Base-by-base conservation (phyloP, 2,113 vertebrate genomes). In the Balaenoptera acutorostrata region DNA sequence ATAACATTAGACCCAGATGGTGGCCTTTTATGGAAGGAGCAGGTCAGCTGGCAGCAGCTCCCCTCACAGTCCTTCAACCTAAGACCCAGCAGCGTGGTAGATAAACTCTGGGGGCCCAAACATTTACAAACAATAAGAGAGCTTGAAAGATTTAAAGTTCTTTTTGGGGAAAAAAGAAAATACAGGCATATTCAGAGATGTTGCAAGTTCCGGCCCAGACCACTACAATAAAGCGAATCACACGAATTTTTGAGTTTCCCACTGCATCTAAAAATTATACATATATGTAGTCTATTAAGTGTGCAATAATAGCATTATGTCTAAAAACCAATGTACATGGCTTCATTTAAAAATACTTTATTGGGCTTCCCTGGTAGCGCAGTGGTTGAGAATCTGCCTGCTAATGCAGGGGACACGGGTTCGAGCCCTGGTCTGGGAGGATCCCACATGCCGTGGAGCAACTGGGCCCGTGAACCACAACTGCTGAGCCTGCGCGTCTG, bases 11-110 rank as follows among this genome's bases (percentile, higher is more conserved):
- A 78, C 57, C 31, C 21, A 41, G 61, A 84, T 2, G 13, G 91
- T 85, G 82, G 61, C 96, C 95, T 97, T 97, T 98, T 97, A 98
- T 97, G 96, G 97, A 93, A 97, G 88, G 93, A 31, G 36, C 49
- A 0, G 36, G 36, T 57, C 82, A 5, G 57, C n/a, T 20, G 69
- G 74, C 80, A 31, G 61, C n/a, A 0, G 31, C 18, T 69, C 14
- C 4, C 29, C 27, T 29, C 5, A 9, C 75, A 63, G 46, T 96
- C 55, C 68, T 91, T 96, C 96, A 85, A 49, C 29, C 61, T 31
- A 25, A 74, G 92, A 46, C 41, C 0, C 8, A 44, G 69, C 64
- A 44, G 95, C 23, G 39, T 0, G 3, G 52, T 4, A 21, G 44
- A 64, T 52, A 49, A 80, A 41, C 61, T 72, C 61, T 61, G n/a